Evolutionary conservation across 2,113 vertebrate genomes (phyloP).

Genomic region (Archilochus colubris): DNA sequence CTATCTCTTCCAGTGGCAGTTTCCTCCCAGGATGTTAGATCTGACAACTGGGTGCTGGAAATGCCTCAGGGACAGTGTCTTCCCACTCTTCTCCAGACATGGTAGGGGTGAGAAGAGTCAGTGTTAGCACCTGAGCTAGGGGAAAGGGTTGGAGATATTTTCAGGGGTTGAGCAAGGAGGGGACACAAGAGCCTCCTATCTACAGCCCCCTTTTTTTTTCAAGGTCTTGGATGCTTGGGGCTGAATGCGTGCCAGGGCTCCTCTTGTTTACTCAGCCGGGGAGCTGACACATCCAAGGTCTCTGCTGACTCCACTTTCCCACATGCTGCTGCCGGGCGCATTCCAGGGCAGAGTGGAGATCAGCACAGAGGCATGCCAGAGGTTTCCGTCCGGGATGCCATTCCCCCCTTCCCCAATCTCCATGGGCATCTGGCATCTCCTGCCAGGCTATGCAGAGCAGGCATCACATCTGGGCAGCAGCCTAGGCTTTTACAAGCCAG

Average conservation of each 20-base stretch:
- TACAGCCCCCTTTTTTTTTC: conserved; percentile 4
- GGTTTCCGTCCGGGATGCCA: conserved; percentile 46
- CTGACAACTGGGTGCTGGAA: conserved; percentile 4
- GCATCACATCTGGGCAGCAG: neutral
- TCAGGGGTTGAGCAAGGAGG: neutral
- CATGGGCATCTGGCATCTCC: neutral
- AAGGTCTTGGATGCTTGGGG: conserved; percentile 52
- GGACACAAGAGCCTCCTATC: neutral
- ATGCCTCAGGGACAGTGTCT: neutral
- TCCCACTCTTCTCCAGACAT: neutral
- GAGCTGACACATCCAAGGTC: conserved; percentile 76
- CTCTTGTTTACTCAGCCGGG: conserved; percentile 77
- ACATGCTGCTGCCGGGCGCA: conserved; percentile 67
- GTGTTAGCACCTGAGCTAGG: neutral
- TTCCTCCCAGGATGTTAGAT: neutral
- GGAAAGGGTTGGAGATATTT: neutral
- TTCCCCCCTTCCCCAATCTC: neutral
- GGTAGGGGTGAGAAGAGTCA: neutral
- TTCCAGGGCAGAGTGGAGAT: conserved; percentile 70
- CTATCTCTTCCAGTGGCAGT: neutral
- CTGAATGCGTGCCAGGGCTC: conserved; percentile 60
- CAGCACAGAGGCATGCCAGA: conserved; percentile 54
- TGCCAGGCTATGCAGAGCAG: neutral
- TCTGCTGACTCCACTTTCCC: conserved; percentile 75
- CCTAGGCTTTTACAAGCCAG: neutral